Percentiles rank a stretch among this genome's conserved stretches.
phyloP scores from a whole-genome alignment of 2,888 invertebrate species.

The Furcula furcula region DNA sequence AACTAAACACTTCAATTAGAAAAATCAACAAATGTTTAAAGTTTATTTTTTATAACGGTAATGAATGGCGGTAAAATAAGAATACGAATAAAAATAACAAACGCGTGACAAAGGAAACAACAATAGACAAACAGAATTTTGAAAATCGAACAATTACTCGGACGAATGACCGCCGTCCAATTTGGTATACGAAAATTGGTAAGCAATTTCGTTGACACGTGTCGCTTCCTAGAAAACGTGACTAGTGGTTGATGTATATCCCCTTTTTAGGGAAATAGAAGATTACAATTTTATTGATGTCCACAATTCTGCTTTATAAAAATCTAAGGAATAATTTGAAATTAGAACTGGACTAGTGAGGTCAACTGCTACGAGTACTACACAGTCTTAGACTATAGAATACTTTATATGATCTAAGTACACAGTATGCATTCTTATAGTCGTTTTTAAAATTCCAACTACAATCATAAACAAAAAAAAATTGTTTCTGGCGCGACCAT shows the following conservation, averaged over 20 bases:
- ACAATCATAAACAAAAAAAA: no score
- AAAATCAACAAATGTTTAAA: no score
- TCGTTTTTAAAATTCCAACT: no score
- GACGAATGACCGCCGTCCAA: slow-evolving; percentile 28
- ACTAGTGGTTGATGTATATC: slow-evolving; percentile 7
- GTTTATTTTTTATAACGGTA: neutral
- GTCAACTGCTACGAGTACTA: no score
- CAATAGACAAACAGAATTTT: slow-evolving; percentile 14
- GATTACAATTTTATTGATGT: neutral
- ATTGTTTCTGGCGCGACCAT: no score
- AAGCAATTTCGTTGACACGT: slow-evolving; percentile 51
- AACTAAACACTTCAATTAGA: no score
- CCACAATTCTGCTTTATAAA: no score
- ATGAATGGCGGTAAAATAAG: neutral
- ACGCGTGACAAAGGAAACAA: slow-evolving; percentile 22
- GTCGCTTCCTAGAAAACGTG: slow-evolving; percentile 24
- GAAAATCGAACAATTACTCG: slow-evolving; percentile 37
- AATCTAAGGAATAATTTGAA: no score
- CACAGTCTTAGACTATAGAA: no score
- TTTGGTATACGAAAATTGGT: slow-evolving; percentile 29
- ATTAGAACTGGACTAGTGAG: no score
- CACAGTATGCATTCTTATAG: no score
- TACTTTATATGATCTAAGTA: no score
- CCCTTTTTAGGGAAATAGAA: slow-evolving; percentile 12
- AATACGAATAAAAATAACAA: slow-evolving; percentile 13